Conservation (phyloP, 1,140 invertebrate species). For the Drosophila asahinai region DNA sequence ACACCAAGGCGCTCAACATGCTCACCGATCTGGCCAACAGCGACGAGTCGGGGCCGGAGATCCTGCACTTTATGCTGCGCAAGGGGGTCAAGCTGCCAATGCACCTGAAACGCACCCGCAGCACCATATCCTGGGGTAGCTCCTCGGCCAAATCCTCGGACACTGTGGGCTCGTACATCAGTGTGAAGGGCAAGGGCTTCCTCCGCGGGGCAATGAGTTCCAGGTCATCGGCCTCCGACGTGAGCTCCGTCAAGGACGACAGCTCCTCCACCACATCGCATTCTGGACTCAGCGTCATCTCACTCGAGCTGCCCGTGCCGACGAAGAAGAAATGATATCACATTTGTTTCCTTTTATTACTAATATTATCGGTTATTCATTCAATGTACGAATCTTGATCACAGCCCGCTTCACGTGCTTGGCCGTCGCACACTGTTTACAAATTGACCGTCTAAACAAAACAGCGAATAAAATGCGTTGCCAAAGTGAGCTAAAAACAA, state of each 20-base stretch:
- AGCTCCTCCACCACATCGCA: slow-evolving; percentile 30
- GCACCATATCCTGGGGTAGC: slow-evolving; percentile 64
- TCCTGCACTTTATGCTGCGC: slow-evolving; percentile 60
- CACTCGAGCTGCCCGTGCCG: slow-evolving; percentile 56
- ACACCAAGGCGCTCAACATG: slow-evolving; percentile 81
- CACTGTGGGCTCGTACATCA: slow-evolving; percentile 34
- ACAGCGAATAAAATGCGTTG: slow-evolving; percentile 51
- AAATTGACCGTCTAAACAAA: slow-evolving; percentile 58
- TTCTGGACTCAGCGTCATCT: slow-evolving; percentile 59
- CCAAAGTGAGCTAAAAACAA: slow-evolving; percentile 11
- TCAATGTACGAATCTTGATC: slow-evolving; percentile 1
- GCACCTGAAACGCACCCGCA: slow-evolving; percentile 61
- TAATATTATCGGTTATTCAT: slow-evolving; percentile 7
- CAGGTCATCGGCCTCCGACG: slow-evolving; percentile 56
- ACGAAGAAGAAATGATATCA: slow-evolving; percentile 46
- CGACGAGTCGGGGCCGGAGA: slow-evolving; percentile 67
- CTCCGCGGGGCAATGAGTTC: slow-evolving; percentile 27
- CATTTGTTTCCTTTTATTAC: not conserved
- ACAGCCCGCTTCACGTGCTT: slow-evolving; percentile 46
- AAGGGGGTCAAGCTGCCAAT: slow-evolving; percentile 79
- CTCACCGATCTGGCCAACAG: slow-evolving; percentile 78
- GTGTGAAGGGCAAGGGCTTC: slow-evolving; percentile 48
- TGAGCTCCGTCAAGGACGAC: slow-evolving; percentile 54
- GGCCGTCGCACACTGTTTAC: slow-evolving; percentile 62
- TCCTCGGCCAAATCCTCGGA: slow-evolving; percentile 59